Base-by-base conservation (phyloP, 2,888 invertebrate genomes). In the Chrysodeixis includens region DNA sequence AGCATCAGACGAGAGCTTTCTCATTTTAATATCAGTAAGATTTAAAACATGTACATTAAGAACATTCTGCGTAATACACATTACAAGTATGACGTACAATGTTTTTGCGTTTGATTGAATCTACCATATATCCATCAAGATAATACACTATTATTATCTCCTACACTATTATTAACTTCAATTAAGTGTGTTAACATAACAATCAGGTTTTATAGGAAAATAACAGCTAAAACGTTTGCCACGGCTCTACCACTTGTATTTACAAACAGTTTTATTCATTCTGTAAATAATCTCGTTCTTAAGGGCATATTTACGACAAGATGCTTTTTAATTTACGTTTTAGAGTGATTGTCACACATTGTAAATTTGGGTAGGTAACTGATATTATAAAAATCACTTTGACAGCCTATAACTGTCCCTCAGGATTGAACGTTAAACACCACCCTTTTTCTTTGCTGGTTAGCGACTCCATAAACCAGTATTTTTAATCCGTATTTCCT, bases 21-120 rank as follows among this genome's bases (percentile, higher is more conserved):
- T n/a, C n/a, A n/a, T n/a, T n/a, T n/a, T 14, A 5, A 5, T 0
- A 40, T 40, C n/a, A n/a, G 6, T 4, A 1, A 40, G n/a, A 40
- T 40, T 5, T 12, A 35, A 12, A 35, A 6, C 40, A n/a, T n/a
- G 40, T 40, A 1, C 5, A 32, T 32, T 10, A 0, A 44, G 7
- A n/a, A 44, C n/a, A 44, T 44, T 44, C 4, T 44, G 5, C 40
- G 16, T 46, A 18, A 18, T 18, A 46, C 6, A 10, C 18, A 10
- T 18, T 4, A 1, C n/a, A 16, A 44, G 26, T 32, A 40, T 40
- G 5, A 44, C 56, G 56, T 56, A 14, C 44, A n/a, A 56, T 14
- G 40, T 44, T 35, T 6, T 56, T 57, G 53, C 63, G 40, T 57
- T 69, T 49, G 12, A 56, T 69, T 62, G 30, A 57, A 51, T 69